These are phyloP conservation scores for Damaliscus lunatus DNA, from an alignment of 2,113 vertebrate species.

Conservation along the genomic window DNA sequence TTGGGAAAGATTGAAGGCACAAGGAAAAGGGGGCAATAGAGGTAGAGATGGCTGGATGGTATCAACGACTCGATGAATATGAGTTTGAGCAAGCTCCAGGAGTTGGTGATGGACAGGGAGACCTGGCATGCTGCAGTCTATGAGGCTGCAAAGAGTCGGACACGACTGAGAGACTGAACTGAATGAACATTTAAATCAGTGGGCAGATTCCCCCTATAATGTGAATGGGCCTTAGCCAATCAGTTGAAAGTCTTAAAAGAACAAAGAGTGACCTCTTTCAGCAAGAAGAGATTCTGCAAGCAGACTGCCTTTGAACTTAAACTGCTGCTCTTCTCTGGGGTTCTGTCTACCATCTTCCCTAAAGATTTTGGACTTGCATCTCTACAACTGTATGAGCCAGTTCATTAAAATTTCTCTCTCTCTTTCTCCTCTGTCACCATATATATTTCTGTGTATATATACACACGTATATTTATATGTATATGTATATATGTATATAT, in stretches of 20 bases:
- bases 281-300: not conserved
- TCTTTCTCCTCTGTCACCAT: not conserved
- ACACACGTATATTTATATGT: accelerated
- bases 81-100: not conserved
- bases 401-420: not conserved
- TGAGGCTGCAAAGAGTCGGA: not conserved
- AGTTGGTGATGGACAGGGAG: not conserved
- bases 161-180: not conserved
- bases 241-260: not conserved
- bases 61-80: accelerated
- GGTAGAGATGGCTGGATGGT: not conserved
- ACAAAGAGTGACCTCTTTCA: not conserved
- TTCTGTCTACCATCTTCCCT: not conserved
- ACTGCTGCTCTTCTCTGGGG: not conserved
- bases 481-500: too few relatives aligned
- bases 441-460: too few relatives aligned
- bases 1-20: not conserved
- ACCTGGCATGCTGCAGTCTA: not conserved
- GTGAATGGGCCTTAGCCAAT: not conserved
- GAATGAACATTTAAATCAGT: not conserved
- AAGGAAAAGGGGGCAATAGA: not conserved
- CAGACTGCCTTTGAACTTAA: not conserved
- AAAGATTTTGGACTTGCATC: not conserved
- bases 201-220: not conserved
- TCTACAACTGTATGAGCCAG: not conserved